Evolutionary conservation across 2,113 vertebrate genomes (phyloP).

Genomic region (Willisornis vidua): DNA sequence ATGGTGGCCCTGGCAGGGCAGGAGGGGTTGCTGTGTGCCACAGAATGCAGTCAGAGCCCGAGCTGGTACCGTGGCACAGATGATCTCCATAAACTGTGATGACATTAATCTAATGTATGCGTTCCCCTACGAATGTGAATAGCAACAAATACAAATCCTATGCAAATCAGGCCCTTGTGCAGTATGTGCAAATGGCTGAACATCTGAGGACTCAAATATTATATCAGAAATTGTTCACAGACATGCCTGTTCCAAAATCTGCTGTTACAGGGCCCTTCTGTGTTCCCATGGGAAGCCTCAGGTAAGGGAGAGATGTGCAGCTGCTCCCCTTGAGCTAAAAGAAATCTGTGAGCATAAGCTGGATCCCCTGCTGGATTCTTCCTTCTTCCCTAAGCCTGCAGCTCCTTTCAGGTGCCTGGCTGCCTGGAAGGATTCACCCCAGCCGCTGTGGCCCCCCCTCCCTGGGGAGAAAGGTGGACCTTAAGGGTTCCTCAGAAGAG

Average conservation of each 20-base stretch:
- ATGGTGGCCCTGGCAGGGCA: neutral
- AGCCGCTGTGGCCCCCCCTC: neutral
- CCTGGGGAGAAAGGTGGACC: neutral
- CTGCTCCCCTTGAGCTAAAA: neutral
- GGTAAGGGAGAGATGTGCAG: neutral
- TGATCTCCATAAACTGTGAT: constrained; percentile 56
- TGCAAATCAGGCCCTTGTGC: neutral
- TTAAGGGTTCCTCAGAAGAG: neutral
- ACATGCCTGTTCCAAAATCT: neutral
- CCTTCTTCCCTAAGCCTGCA: neutral
- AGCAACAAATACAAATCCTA: constrained; percentile 60
- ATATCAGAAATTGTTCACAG: constrained; percentile 18
- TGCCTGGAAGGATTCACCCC: neutral
- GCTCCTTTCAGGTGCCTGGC: neutral
- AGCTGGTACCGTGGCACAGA: constrained; percentile 15
- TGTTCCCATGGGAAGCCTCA: constrained; percentile 14
- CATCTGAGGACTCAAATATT: constrained; percentile 59
- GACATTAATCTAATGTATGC: constrained; percentile 52
- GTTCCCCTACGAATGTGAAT: constrained; percentile 6
- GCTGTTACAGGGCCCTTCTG: neutral
- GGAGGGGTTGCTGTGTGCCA: neutral
- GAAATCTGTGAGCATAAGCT: neutral
- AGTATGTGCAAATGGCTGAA: constrained; percentile 49
- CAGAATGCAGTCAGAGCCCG: neutral
- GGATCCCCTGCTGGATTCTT: neutral